These are phyloP conservation scores for Bungarus multicinctus DNA, from an alignment of 2,113 vertebrate genomes.

Conservation along the genomic window DNA sequence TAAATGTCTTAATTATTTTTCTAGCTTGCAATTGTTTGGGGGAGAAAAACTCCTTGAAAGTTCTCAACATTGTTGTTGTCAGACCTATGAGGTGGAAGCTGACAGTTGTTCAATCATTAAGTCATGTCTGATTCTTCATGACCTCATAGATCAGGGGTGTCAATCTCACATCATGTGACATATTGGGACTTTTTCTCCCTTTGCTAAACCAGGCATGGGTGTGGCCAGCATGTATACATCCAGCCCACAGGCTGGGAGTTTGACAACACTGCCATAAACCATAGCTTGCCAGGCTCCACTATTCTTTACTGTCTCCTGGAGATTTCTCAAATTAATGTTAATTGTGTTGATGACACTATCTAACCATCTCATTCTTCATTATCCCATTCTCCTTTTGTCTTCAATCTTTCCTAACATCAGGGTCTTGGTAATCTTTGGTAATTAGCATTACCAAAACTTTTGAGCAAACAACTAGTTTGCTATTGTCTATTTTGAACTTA, in stretches of 20 bases:
- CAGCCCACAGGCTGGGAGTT: too few relatives aligned
- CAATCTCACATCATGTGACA: too few relatives aligned
- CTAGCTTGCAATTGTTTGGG: background rate
- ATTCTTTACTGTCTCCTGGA: background rate
- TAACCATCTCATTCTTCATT: background rate
- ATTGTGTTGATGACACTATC: background rate
- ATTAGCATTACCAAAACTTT: background rate
- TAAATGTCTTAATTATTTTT: background rate
- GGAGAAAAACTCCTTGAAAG: background rate
- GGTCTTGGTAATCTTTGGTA: background rate
- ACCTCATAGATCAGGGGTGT: background rate
- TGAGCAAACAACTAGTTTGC: background rate
- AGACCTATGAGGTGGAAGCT: background rate
- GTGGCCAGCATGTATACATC: too few relatives aligned
- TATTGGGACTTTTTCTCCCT: too few relatives aligned
- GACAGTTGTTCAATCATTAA: background rate
- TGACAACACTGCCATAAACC: too few relatives aligned
- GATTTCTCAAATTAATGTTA: background rate
- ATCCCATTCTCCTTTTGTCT: background rate
- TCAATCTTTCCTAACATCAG: background rate
- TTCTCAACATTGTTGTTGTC: background rate
- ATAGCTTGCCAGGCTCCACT: background rate
- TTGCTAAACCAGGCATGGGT: too few relatives aligned
- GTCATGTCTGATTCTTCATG: background rate
- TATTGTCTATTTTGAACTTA: background rate